Evolutionary conservation across 1,140 invertebrate genomes (phyloP), one percentile per base, ranked within the genome.

Genomic region (Phenacoccus solenopsis): DNA sequence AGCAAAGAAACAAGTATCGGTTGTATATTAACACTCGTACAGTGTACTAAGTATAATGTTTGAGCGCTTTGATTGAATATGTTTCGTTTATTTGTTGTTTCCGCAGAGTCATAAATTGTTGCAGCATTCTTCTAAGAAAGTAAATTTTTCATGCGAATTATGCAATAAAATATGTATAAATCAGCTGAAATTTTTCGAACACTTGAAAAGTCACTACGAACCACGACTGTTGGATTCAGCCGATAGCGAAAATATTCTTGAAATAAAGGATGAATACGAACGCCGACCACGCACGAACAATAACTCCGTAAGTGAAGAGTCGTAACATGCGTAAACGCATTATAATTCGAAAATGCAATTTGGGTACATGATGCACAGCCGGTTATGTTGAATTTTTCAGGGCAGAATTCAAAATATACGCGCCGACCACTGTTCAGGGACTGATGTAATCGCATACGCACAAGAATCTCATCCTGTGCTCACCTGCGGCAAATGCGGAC

Each of bases 131-230:
- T 68, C 71, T 28, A 71, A 71, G 49, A 71, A 68, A 49, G n/a
- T 61, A 13, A 22, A 20, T 67, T 89, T 86, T 73, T 81, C 81
- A 69, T 90, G 88, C 76, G 86, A 89, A 77, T 77, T 90, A 5
- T 90, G 88, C 75, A 81, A 80, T 27, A 82, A 81, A 72, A 80
- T 78, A 25, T 86, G 86, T 75, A 81, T 80, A 12, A 85, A 86
- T 70, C 90, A 91, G 75, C 78, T 90, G 7, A 84, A 85, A 76
- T 91, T 91, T 79, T 91, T 89, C 77, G 88, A 90, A 74, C 90
- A 91, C 78, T 79, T 91, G 7, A 90, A 90, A 79, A 78, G 82
- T 56, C 90, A 91, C 77, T 91, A 91, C 78, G 90, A 91, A 75
- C 87, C 87, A 0, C 35, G 38, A n/a, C n/a, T n/a, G n/a, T n/a